Conservation (phyloP, 2,113 vertebrate genomes). For the Aptenodytes patagonicus region DNA sequence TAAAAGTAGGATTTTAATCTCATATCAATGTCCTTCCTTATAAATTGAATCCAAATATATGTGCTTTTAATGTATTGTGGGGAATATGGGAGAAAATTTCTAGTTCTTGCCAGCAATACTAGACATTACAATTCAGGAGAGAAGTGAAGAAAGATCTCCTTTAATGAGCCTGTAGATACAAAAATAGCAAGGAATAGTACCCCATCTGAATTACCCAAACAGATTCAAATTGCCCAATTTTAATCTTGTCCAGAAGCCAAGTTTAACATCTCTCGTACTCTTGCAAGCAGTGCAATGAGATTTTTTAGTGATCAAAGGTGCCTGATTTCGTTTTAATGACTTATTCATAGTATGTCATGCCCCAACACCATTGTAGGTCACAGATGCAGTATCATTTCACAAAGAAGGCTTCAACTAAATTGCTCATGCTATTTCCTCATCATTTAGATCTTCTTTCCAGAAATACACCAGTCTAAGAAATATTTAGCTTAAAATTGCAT, state of each 20-base stretch:
- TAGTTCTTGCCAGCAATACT: background rate
- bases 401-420: background rate
- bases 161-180: background rate
- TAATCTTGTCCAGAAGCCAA: constrained; percentile 3
- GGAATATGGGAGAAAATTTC: background rate
- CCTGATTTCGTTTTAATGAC: background rate
- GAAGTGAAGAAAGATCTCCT: background rate
- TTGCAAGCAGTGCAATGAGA: background rate
- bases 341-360: background rate
- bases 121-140: background rate
- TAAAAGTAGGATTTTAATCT: background rate
- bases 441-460: background rate
- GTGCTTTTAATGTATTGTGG: background rate
- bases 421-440: background rate
- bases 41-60: background rate
- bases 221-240: background rate
- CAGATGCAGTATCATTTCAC: background rate
- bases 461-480: background rate
- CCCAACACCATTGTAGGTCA: background rate
- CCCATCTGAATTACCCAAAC: background rate
- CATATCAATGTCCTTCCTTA: background rate
- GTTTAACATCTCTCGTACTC: background rate
- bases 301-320: background rate
- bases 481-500: background rate
- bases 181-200: background rate